Evolutionary conservation across 1,140 invertebrate genomes (phyloP), one percentile per base, ranked within the genome.

Genomic region (Dreissena rostriformis): DNA sequence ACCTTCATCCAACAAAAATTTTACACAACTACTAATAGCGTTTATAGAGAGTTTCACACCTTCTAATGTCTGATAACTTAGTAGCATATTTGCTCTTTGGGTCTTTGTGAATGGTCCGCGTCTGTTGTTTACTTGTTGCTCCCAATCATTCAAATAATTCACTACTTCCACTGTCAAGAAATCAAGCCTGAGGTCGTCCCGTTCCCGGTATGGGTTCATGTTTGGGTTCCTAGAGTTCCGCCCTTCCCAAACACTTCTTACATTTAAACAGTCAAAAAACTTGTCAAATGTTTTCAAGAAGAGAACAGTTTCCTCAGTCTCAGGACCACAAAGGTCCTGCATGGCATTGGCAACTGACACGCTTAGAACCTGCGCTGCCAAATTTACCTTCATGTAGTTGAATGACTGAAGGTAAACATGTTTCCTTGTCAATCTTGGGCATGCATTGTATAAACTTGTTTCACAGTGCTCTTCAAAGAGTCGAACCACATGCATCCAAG

Each of bases 231-330:
- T 70, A 66, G 78, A 79, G 51, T 81, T 80, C 39, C 71, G 74
- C 26, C 81, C 76, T 39, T 87, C 86, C 57, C 55, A 72, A 7
- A 86, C 57, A 84, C 39, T 65, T 51, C 87, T 51, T 0, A 82
- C 86, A 83, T 88, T 87, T 24, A 88, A 29, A 81, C 82, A 85
- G 61, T 88, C 87, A 86, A 87, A 88, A 53, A 86, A 88, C 28
- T 84, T 86, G 52, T 88, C 75, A 49, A 88, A 49, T 55, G 65
- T 81, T 53, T 81, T 79, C 14, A 88, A 74, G 61, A 88, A 88
- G 5, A 51, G 63, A 0, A 86, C 81, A 57, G 87, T 86, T 67
- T 86, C 80, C 0, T 17, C 6, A 10, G 53, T 17, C 51, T 67
- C 61, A 24, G 49, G 29, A 7, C 63, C 75, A 68, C 67, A 78